Evolutionary conservation across 2,797 vertebrate species (phyloP).

Genomic region (Cynodonichthys magdalenae): DNA sequence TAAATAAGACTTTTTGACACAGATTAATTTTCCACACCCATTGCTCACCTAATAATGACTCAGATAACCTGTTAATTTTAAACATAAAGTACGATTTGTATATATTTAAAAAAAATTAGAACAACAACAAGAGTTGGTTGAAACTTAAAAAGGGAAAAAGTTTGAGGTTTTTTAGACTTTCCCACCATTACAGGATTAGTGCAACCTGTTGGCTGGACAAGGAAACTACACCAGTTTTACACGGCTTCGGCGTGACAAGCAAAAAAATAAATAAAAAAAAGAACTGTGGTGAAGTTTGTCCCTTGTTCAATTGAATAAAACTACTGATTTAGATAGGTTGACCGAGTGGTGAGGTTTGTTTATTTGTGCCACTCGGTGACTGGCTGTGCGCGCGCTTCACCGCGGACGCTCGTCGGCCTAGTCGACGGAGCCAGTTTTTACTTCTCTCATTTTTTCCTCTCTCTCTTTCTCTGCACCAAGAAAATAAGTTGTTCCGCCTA

Average conservation of each 20-base stretch:
- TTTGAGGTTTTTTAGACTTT: conserved; percentile 45
- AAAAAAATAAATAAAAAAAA: conserved; percentile 9
- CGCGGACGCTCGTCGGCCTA: conserved; percentile 49
- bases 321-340: neutral
- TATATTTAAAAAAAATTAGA: too few relatives aligned
- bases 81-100: too few relatives aligned
- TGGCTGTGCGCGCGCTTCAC: conserved; percentile 23
- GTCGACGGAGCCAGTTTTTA: conserved; percentile 12
- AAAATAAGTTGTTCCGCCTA: conserved; percentile 3
- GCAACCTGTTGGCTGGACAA: conserved; percentile 78
- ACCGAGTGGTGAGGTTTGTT: neutral
- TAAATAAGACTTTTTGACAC: too few relatives aligned
- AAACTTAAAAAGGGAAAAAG: conserved; percentile 7
- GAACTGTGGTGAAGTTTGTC: conserved; percentile 21
- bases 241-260: conserved; percentile 17
- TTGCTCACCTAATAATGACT: too few relatives aligned
- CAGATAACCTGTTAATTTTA: too few relatives aligned
- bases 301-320: conserved; percentile 1
- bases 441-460: neutral
- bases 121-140: too few relatives aligned
- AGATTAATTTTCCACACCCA: neutral
- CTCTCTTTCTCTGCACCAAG: neutral
- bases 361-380: neutral
- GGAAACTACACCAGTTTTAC: conserved; percentile 60
- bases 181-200: conserved; percentile 48